Conservation (phyloP, 2,113 vertebrate species). For the Semicossyphus pulcher region DNA sequence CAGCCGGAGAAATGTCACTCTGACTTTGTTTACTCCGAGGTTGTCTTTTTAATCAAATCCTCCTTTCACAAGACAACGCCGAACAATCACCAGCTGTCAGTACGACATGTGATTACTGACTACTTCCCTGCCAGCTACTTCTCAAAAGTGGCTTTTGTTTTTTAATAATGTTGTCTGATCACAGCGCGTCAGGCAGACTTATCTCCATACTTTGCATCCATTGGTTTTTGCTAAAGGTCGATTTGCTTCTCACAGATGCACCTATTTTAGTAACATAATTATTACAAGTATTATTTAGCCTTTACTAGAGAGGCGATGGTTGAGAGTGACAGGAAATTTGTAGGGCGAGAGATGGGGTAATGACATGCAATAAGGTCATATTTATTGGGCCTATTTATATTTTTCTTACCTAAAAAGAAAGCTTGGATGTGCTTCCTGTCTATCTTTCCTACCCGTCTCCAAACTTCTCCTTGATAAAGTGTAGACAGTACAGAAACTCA, state of each 20-base stretch:
- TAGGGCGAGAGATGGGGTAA: not conserved
- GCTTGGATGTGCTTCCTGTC: not conserved
- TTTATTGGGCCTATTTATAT: not conserved
- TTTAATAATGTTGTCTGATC: constrained; percentile 51
- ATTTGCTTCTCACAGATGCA: not conserved
- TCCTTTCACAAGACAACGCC: constrained; percentile 5
- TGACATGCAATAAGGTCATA: not conserved
- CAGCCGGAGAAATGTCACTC: constrained; percentile 15
- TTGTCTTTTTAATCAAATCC: constrained; percentile 32
- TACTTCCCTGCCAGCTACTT: constrained; percentile 9
- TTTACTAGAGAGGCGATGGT: not conserved
- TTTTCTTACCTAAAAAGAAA: not conserved
- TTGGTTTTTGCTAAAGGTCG: constrained; percentile 10
- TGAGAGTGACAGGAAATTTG: not conserved
- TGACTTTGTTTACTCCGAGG: constrained; percentile 18
- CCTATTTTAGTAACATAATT: not conserved
- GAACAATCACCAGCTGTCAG: constrained; percentile 30
- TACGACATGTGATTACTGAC: constrained; percentile 14
- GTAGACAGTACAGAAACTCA: constrained; percentile 10
- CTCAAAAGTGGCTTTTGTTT: constrained; percentile 33
- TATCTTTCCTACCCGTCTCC: not conserved
- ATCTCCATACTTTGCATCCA: constrained; percentile 7
- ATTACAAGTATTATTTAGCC: not conserved
- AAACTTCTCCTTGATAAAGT: not conserved
- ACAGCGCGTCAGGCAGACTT: constrained; percentile 21